Base-by-base conservation (phyloP, 2,888 invertebrate species). In the Tethea ocularis region DNA sequence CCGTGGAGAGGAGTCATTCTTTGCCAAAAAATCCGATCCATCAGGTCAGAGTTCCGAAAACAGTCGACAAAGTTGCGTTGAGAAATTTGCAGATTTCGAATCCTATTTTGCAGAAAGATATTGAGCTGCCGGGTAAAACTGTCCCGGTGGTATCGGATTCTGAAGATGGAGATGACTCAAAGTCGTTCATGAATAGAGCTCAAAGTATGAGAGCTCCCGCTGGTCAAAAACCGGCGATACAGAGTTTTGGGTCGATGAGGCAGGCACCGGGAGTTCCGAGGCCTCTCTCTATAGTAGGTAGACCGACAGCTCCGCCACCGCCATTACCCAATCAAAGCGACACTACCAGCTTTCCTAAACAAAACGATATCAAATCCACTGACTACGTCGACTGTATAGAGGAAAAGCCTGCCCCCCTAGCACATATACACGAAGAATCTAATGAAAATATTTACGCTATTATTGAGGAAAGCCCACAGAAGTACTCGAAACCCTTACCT, bases 381-480 rank as follows among this genome's bases (percentile, higher is more conserved):
- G 96, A 96, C 61, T 97, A 97, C 78, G 97, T 97, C 53, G 97
- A 97, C 79, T 97, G 97, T 76, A 94, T 96, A 60, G 96, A 96
- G 70, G 95, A 96, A 64, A 93, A 94, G 52, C 94, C 95, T 26
- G 92, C 94, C 0, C 94, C 95, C 0, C 78, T 96, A 62, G 94
- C 95, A 0, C 94, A 95, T 68, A 95, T 96, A 56, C 93, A 94
- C 62, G 95, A 95, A 72, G 94, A 94, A 72, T 94, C 95, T 0
- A 84, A 93, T 15, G 97, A 97, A 76, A 97, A 97, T 75, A 97
- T 97, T 65, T 97, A 97, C 80, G 97, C 97, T 0, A 96, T 97
- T 0, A 97, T 97, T 56, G 97, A 97, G 77, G 97, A 97, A 80
- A 94, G 95, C 38, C 95, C 96, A 0, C 92, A 94, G 1, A 93